Conservation (phyloP, 2,888 invertebrate genomes). For the Melinaea menophilus region DNA sequence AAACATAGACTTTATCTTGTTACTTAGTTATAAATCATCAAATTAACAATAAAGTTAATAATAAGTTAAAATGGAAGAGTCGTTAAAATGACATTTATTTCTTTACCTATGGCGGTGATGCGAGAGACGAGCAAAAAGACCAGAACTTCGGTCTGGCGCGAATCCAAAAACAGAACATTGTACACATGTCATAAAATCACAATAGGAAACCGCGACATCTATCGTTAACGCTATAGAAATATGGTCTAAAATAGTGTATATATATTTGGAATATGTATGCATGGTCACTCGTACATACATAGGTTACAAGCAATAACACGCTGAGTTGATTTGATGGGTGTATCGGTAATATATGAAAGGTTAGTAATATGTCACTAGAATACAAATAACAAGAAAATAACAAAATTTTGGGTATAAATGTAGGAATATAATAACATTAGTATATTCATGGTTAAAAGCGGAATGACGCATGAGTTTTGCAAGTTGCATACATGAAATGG, state of each 20-base stretch:
- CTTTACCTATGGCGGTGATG: slow-evolving; percentile 35
- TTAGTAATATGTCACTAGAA: slow-evolving; percentile 3
- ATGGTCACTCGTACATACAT: slow-evolving; percentile 2
- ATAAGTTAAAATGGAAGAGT: slow-evolving; percentile 5
- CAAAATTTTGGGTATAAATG: too few relatives aligned
- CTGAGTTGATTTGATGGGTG: slow-evolving; percentile 11
- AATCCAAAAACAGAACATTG: slow-evolving; percentile 44
- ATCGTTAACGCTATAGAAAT: slow-evolving; percentile 2
- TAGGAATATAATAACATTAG: too few relatives aligned
- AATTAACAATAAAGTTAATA: not conserved
- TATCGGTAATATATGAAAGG: slow-evolving; percentile 1
- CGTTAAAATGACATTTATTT: slow-evolving; percentile 34
- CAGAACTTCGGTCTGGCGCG: slow-evolving; percentile 47
- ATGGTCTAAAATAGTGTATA: slow-evolving; percentile 1
- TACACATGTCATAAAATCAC: slow-evolving; percentile 16
- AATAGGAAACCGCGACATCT: slow-evolving; percentile 9
- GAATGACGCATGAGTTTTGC: not conserved
- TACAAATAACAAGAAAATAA: not conserved
- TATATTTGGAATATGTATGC: not conserved
- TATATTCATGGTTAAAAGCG: not conserved
- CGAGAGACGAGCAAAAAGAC: slow-evolving; percentile 31
- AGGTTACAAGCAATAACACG: slow-evolving; percentile 2
- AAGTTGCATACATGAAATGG: too few relatives aligned
- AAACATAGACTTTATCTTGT: too few relatives aligned
- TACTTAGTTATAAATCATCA: slow-evolving; percentile 1